Percentiles rank a stretch among this genome's conserved stretches.
phyloP scores from a whole-genome alignment of 2,113 vertebrate genomes.

The Chauna torquata region DNA sequence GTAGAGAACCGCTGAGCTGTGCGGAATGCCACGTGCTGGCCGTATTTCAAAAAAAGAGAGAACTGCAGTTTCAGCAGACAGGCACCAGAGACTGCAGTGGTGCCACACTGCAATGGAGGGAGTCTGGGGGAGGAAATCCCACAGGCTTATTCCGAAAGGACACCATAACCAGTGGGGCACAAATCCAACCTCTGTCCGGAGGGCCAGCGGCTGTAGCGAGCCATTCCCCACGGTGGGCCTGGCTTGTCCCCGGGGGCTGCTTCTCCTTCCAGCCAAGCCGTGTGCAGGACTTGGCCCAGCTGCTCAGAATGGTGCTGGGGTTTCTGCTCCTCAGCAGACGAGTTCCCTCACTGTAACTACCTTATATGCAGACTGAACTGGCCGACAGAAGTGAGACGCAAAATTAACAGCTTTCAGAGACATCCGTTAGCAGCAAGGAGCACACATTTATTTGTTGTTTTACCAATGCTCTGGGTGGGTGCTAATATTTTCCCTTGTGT shows the following conservation, averaged over 20 bases:
- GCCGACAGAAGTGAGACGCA: neutral
- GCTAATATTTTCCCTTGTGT: neutral
- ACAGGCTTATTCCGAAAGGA: neutral
- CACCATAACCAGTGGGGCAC: neutral
- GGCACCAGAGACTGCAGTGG: neutral
- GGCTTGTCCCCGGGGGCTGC: neutral
- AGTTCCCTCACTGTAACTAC: neutral
- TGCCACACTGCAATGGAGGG: no score
- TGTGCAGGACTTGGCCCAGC: neutral
- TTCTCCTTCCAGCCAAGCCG: accelerated
- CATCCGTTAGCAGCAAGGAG: neutral
- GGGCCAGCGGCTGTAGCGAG: neutral
- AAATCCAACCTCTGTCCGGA: no score
- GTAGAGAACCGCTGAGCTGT: neutral
- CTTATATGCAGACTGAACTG: accelerated
- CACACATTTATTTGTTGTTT: neutral
- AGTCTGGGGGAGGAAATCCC: accelerated
- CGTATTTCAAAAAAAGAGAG: neutral
- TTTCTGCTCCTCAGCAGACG: neutral
- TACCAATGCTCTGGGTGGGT: neutral
- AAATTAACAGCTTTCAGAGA: neutral
- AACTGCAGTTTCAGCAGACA: neutral
- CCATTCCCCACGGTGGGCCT: accelerated
- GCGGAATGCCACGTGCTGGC: neutral
- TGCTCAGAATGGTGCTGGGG: neutral